These are phyloP conservation scores for Pogona vitticeps DNA, from an alignment of 2,113 vertebrate species.

Conservation along the genomic window DNA sequence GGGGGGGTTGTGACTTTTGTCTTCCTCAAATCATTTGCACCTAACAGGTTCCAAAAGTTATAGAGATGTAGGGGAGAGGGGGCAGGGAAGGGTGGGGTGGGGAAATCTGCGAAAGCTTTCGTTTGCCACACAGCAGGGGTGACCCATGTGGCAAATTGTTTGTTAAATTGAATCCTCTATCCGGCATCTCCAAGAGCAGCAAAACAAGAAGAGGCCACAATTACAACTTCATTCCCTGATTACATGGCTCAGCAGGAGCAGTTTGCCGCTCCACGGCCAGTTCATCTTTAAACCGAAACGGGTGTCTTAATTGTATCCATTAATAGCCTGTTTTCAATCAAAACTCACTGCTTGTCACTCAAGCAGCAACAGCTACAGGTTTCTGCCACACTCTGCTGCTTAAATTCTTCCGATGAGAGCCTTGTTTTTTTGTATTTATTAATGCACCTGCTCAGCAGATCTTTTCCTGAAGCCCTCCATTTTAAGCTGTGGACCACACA, in stretches of 20 bases:
- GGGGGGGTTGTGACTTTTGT: conserved; percentile 22
- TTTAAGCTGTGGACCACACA: conserved; percentile 56
- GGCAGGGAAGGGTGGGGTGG: not conserved
- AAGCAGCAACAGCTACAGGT: conserved; percentile 48
- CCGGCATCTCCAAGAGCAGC: conserved; percentile 60
- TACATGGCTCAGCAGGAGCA: conserved; percentile 77
- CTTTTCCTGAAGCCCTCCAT: conserved; percentile 47
- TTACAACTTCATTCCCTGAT: conserved; percentile 74
- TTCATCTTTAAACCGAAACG: conserved; percentile 77
- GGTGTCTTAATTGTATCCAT: conserved; percentile 81
- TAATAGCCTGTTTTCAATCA: conserved; percentile 75
- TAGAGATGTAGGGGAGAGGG: conserved; percentile 29
- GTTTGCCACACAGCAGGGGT: conserved; percentile 66
- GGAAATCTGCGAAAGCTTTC: conserved; percentile 33
- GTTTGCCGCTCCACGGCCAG: conserved; percentile 74
- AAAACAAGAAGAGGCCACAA: conserved; percentile 72
- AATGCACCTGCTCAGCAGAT: conserved; percentile 63
- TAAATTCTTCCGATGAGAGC: conserved; percentile 57
- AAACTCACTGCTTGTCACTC: conserved; percentile 66
- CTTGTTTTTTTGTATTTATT: conserved; percentile 63
- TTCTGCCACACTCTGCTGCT: conserved; percentile 57
- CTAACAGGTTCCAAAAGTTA: conserved; percentile 45
- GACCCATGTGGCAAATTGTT: conserved; percentile 66
- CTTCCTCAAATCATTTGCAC: conserved; percentile 29
- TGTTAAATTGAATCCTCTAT: conserved; percentile 67